These are phyloP conservation scores for Oryzias melastigma DNA, from an alignment of 2,113 vertebrate species.

Conservation along the genomic window DNA sequence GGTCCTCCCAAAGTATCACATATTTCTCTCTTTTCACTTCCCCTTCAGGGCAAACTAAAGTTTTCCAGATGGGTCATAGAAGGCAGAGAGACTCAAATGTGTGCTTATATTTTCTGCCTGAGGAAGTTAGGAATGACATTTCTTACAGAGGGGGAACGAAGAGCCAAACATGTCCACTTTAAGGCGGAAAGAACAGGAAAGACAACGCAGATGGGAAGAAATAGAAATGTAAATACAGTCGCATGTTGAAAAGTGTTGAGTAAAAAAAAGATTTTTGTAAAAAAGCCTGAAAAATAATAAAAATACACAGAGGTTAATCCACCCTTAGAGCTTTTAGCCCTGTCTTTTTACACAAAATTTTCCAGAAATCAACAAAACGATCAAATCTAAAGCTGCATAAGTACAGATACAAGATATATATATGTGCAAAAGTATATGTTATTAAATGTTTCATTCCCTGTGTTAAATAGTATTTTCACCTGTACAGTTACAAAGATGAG, in stretches of 20 bases:
- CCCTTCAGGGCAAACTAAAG: constrained; percentile 42
- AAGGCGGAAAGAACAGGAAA: not conserved
- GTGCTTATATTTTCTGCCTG: constrained; percentile 56
- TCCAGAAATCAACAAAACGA: no score
- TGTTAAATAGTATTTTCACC: no score
- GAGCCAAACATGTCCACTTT: not conserved
- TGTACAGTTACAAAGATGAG: no score
- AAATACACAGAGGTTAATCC: not conserved
- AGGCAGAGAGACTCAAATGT: constrained; percentile 24
- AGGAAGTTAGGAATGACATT: constrained; percentile 56
- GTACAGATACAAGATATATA: no score
- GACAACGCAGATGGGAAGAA: not conserved
- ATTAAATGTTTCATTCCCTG: no score
- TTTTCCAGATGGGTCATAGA: constrained; percentile 62
- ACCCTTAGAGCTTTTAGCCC: no score
- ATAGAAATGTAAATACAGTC: constrained; percentile 12
- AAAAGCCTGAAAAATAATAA: not conserved
- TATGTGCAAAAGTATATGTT: no score
- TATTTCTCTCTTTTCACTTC: constrained; percentile 15
- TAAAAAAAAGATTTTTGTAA: not conserved
- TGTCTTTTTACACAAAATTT: no score
- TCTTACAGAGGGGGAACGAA: not conserved
- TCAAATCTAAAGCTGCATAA: no score
- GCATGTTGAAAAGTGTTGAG: not conserved
- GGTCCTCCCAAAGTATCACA: constrained; percentile 24